phyloP scores from a whole-genome alignment of 2,113 vertebrate genomes.

The Serilophus lunatus region DNA sequence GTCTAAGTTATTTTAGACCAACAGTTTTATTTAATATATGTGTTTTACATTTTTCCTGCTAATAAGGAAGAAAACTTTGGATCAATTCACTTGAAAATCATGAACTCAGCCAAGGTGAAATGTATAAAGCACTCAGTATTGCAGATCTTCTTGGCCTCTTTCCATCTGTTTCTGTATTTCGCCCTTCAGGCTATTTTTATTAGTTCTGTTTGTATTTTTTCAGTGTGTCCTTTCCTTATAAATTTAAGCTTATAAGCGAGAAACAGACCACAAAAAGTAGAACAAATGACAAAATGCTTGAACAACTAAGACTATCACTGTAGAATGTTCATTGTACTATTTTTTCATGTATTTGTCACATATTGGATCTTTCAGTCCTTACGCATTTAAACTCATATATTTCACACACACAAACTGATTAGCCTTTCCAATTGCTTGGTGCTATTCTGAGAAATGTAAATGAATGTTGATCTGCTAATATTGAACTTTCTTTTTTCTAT shows the following conservation, averaged over 20 bases:
- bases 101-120: constrained; percentile 47
- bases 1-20: neutral
- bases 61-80: constrained; percentile 24
- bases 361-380: neutral
- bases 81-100: constrained; percentile 30
- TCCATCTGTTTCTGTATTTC: constrained; percentile 13
- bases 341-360: neutral
- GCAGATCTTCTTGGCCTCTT: constrained; percentile 19
- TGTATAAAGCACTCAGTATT: neutral
- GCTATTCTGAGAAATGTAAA: neutral
- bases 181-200: constrained; percentile 23
- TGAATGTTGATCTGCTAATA: neutral
- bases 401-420: neutral
- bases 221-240: neutral
- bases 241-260: neutral
- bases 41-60: neutral
- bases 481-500: neutral
- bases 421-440: neutral
- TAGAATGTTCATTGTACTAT: neutral
- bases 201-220: neutral
- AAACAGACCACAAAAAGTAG: neutral
- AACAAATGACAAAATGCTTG: neutral
- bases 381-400: neutral
- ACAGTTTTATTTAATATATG: neutral
- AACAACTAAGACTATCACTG: neutral